Evolutionary conservation across 1,140 invertebrate genomes (phyloP).

Genomic region (Vanessa tameamea): DNA sequence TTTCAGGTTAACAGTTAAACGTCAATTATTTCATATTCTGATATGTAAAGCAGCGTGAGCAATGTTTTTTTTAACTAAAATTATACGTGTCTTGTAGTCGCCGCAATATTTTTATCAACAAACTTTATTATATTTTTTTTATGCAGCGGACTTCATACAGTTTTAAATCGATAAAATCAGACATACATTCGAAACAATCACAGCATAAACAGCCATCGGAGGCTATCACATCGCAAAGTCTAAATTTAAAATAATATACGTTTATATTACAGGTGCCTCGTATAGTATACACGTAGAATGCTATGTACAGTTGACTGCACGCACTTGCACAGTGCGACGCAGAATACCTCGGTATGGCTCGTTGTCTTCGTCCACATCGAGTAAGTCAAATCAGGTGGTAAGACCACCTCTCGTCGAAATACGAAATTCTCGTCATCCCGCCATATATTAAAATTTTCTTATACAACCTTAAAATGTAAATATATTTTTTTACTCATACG

Average conservation of each 20-base stretch:
- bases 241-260: conserved; percentile 11
- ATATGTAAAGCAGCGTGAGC: conserved; percentile 13
- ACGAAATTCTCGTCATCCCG: too few relatives aligned
- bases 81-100: conserved; percentile 8
- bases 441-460: too few relatives aligned
- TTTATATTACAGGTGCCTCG: conserved; percentile 24
- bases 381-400: too few relatives aligned
- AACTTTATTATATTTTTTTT: conserved; percentile 5
- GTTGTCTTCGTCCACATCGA: too few relatives aligned
- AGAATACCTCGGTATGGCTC: too few relatives aligned
- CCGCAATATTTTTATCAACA: conserved; percentile 1
- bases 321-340: not conserved
- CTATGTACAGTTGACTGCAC: conserved; percentile 31
- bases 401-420: too few relatives aligned
- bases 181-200: conserved; percentile 7
- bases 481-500: too few relatives aligned
- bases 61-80: not conserved
- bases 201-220: conserved; percentile 3
- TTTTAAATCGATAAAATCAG: conserved; percentile 6
- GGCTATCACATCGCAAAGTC: conserved; percentile 18
- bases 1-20: not conserved
- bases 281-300: conserved; percentile 12
- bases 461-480: too few relatives aligned
- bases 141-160: conserved; percentile 12
- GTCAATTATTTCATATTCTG: not conserved